Evolutionary conservation across 2,797 vertebrate species (phyloP).

Genomic region (Anguilla megastoma): DNA sequence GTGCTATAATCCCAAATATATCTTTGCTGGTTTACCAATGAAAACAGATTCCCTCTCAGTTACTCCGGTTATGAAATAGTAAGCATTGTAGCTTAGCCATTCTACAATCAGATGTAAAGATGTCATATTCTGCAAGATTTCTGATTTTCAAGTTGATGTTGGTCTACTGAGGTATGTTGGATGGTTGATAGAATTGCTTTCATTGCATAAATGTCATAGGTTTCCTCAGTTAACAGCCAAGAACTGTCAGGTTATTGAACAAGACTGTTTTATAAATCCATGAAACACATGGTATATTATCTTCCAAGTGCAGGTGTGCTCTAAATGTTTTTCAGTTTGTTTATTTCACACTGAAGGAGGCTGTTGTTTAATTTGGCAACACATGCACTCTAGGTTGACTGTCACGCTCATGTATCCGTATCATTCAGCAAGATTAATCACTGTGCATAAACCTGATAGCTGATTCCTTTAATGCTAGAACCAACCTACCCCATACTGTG

Average conservation of each 20-base stretch:
- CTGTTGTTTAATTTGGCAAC: not conserved
- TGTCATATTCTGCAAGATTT: not conserved
- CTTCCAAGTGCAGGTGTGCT: not conserved
- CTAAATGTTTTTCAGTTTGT: not conserved
- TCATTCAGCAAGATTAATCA: conserved; percentile 3
- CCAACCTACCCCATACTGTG: not conserved
- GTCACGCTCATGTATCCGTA: not conserved
- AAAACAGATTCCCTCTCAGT: not conserved
- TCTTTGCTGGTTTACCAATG: not conserved
- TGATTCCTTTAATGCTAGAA: not conserved
- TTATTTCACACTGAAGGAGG: not conserved
- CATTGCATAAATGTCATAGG: not conserved
- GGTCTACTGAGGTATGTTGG: not conserved
- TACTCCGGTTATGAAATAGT: too few species aligned
- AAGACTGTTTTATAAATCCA: not conserved
- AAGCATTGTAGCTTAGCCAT: not conserved
- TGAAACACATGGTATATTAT: not conserved
- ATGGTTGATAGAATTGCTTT: not conserved
- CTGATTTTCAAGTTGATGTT: not conserved
- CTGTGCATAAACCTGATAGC: not conserved
- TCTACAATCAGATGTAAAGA: not conserved
- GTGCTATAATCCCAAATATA: not conserved
- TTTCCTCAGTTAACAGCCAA: not conserved
- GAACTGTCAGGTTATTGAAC: conserved; percentile 5
- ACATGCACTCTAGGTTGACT: not conserved